Percentiles rank a stretch among this genome's conserved stretches.
phyloP scores from a whole-genome alignment of 53 echinoderm and acorn worm genomes.

The Echinarachnius parma region DNA sequence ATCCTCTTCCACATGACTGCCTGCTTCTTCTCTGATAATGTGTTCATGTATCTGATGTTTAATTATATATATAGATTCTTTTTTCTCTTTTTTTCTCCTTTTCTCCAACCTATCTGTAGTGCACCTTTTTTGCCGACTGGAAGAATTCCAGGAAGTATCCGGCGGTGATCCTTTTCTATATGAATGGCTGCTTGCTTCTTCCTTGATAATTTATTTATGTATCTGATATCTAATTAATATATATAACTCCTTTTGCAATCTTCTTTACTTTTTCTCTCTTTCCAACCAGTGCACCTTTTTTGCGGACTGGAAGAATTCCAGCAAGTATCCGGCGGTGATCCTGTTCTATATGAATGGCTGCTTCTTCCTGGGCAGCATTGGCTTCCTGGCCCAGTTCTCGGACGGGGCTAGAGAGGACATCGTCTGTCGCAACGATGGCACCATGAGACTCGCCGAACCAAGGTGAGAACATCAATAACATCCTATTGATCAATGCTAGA shows the following conservation, averaged over 20 bases:
- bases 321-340: slow-evolving; percentile 91
- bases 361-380: slow-evolving; percentile 89
- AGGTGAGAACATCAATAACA: slow-evolving; percentile 58
- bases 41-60: too few species aligned
- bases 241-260: too few species aligned
- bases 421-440: slow-evolving; percentile 87
- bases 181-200: slow-evolving; percentile 92
- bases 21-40: too few species aligned
- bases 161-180: slow-evolving; percentile 84
- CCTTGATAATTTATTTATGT: too few species aligned
- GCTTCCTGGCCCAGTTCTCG: slow-evolving; percentile 91
- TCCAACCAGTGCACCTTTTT: slow-evolving; percentile 76
- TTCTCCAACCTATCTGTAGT: slow-evolving; percentile 26
- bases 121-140: slow-evolving; percentile 89
- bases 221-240: too few species aligned
- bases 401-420: slow-evolving; percentile 89
- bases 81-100: slow-evolving; percentile 3
- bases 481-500: too few species aligned
- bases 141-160: slow-evolving; percentile 96
- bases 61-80: too few species aligned
- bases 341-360: slow-evolving; percentile 99
- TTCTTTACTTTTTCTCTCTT: neutral
- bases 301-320: slow-evolving; percentile 99
- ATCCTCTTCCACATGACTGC: too few species aligned
- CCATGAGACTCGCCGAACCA: slow-evolving; percentile 91